Percentiles rank a stretch among this genome's conserved stretches.
phyloP scores from a whole-genome alignment of 2,113 vertebrate genomes.

The Ellobius talpinus region DNA sequence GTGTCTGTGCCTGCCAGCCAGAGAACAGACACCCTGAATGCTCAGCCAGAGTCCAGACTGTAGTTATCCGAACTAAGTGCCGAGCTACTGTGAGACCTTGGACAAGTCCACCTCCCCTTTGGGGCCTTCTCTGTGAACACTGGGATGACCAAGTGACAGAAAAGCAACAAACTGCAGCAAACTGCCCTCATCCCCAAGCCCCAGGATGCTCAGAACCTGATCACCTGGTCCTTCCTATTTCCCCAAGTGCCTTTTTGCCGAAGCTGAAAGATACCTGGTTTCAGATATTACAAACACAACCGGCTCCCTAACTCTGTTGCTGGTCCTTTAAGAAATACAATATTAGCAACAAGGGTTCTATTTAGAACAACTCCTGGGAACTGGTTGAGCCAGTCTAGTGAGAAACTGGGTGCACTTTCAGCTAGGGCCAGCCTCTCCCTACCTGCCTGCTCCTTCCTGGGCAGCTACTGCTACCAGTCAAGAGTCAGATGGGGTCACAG shows the following conservation, averaged over 20 bases:
- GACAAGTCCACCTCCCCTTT: neutral
- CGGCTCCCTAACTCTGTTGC: neutral
- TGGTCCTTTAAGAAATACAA: constrained; percentile 68
- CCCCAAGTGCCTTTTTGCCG: neutral
- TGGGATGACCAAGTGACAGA: neutral
- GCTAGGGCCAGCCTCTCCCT: constrained; percentile 58
- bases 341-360: constrained; percentile 72
- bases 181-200: neutral
- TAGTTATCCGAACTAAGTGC: neutral
- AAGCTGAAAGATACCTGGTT: neutral
- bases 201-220: neutral
- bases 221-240: neutral
- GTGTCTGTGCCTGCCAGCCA: neutral
- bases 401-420: constrained; percentile 67
- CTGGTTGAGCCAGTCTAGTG: constrained; percentile 78
- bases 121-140: neutral
- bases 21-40: rapidly evolving
- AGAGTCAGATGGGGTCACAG: constrained; percentile 81
- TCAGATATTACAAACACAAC: neutral
- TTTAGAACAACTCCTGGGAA: constrained; percentile 71
- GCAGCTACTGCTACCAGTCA: constrained; percentile 19
- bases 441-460: neutral
- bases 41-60: neutral
- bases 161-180: neutral
- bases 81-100: neutral